A percentile compares a stretch with the other conserved stretches of the same genome.
Evolutionary conservation across 2,888 invertebrate species (phyloP).

Genomic region (Luperina testacea): DNA sequence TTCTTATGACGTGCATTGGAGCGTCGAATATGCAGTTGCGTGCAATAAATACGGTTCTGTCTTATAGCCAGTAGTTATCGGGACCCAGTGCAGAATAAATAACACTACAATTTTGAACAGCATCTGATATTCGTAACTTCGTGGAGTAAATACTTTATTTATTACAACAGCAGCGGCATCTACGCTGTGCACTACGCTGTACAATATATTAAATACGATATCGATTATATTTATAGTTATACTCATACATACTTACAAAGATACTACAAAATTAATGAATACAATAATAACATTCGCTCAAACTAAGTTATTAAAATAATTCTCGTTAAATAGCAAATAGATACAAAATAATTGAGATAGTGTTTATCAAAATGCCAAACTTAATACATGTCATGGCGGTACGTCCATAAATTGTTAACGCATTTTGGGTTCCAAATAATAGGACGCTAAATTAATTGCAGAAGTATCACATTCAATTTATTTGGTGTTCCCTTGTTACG

Average conservation of each 20-base stretch:
- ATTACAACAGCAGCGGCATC: conserved; percentile 38
- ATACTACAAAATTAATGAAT: conserved; percentile 8
- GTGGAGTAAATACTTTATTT: conserved; percentile 71
- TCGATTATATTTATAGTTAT: not conserved
- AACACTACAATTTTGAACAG: conserved; percentile 55
- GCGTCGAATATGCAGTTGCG: conserved; percentile 66
- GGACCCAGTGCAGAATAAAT: conserved; percentile 73
- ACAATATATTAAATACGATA: conserved; percentile 22
- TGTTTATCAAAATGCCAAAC: not conserved
- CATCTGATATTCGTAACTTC: conserved; percentile 76
- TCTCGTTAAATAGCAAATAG: not conserved
- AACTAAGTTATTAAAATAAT: not conserved
- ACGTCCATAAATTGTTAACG: not conserved
- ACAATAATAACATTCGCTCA: conserved; percentile 5
- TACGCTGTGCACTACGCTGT: conserved; percentile 45
- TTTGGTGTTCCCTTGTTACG: not conserved
- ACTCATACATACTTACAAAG: not conserved
- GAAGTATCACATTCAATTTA: not conserved
- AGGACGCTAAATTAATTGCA: not conserved
- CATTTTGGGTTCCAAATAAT: not conserved
- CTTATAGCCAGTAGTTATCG: conserved; percentile 49
- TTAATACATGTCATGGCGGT: not conserved
- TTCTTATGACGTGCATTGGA: conserved; percentile 34
- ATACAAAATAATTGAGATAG: not conserved
- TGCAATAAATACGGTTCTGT: conserved; percentile 78